A percentile compares a stretch with the other conserved stretches of the same genome.
phyloP scores from a whole-genome alignment of 2,113 vertebrate species.

The Chlamydotis undulata region DNA sequence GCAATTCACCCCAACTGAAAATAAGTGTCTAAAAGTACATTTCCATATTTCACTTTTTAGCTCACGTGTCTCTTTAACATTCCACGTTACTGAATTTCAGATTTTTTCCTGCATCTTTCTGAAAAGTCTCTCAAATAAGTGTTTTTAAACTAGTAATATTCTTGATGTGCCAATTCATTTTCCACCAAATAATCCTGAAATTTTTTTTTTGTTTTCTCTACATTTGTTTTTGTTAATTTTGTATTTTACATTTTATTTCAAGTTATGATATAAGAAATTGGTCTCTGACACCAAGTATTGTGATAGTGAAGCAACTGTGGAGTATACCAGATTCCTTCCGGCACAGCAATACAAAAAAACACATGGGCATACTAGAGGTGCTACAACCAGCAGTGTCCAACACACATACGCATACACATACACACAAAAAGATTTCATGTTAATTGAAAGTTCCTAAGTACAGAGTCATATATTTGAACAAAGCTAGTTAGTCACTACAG shows the following conservation, averaged over 20 bases:
- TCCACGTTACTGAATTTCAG: not conserved
- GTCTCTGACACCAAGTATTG: not conserved
- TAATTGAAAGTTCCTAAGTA: not conserved
- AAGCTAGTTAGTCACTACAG: not conserved
- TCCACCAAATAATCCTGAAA: not conserved
- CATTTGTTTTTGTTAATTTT: not conserved
- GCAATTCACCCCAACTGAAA: not conserved
- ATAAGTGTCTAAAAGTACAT: not conserved
- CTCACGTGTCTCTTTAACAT: accelerated
- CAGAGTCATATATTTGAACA: not conserved
- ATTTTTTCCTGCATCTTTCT: not conserved
- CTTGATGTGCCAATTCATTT: not conserved
- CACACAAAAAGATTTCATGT: accelerated
- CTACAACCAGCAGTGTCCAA: not conserved
- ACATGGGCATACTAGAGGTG: not conserved
- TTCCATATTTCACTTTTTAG: not conserved
- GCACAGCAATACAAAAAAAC: not conserved
- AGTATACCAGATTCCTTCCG: not conserved
- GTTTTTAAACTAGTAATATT: not conserved
- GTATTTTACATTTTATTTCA: not conserved
- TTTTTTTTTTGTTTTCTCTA: not conserved
- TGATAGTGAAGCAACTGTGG: not conserved
- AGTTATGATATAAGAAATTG: not conserved
- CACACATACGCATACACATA: not conserved
- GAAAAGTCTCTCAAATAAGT: not conserved